Evolutionary conservation across 1,140 invertebrate species (phyloP).

Genomic region (Hermetia illucens): DNA sequence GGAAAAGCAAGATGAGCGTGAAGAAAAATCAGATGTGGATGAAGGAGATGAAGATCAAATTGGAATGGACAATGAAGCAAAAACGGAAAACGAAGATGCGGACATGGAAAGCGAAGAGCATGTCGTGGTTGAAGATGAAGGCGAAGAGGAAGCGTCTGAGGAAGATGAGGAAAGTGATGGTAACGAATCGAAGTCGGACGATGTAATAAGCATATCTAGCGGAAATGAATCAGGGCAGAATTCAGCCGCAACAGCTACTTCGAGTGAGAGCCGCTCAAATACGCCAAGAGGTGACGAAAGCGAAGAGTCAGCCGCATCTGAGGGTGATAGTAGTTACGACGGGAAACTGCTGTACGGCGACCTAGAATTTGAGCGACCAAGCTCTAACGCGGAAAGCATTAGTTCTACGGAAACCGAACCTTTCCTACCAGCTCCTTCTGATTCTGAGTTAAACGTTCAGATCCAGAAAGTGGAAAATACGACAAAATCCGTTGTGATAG

Average conservation of each 20-base stretch:
- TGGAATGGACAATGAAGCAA: constrained; percentile 1
- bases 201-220: no score
- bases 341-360: background rate
- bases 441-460: background rate
- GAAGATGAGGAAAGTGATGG: background rate
- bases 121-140: background rate
- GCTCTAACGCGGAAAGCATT: background rate
- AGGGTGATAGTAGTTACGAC: no score
- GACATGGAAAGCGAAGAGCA: background rate
- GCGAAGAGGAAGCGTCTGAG: background rate
- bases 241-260: background rate
- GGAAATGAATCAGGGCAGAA: background rate
- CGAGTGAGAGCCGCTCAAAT: background rate
- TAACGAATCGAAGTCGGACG: background rate
- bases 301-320: no score
- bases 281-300: background rate
- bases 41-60: constrained; percentile 3
- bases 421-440: background rate
- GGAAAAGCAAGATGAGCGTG: constrained; percentile 14
- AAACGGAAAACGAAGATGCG: constrained; percentile 1
- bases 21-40: constrained; percentile 1
- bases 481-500: background rate
- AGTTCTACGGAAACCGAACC: background rate
- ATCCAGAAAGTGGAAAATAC: background rate
- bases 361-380: background rate